A percentile compares a stretch with the other conserved stretches of the same genome.
Evolutionary conservation across 1,140 invertebrate genomes (phyloP).

Genomic region (Cydia pomonella): DNA sequence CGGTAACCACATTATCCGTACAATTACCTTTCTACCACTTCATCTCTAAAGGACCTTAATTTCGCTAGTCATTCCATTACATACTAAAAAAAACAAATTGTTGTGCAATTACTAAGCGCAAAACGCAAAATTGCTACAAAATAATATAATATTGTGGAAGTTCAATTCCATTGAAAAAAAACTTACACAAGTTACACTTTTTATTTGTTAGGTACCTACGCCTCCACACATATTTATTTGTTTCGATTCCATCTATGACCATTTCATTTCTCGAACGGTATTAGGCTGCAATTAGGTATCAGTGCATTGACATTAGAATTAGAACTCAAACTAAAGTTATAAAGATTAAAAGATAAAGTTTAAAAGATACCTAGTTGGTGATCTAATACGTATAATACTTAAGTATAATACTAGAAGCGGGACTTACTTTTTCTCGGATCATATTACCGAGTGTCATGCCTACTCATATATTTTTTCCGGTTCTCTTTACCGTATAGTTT

Average conservation of each 20-base stretch:
- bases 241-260: too few species aligned
- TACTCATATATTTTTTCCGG: background rate
- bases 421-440: too few species aligned
- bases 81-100: background rate
- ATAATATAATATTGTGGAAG: background rate
- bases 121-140: background rate
- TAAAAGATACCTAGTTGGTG: too few species aligned
- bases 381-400: too few species aligned
- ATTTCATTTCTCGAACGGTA: too few species aligned
- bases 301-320: too few species aligned
- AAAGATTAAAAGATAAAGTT: too few species aligned
- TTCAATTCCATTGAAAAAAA: background rate
- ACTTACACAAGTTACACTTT: background rate
- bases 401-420: too few species aligned
- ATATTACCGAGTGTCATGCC: too few species aligned
- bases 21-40: conserved; percentile 46
- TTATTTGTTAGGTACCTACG: background rate
- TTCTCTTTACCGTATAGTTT: background rate
- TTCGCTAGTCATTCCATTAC: background rate
- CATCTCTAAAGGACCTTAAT: conserved; percentile 34
- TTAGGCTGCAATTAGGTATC: too few species aligned
- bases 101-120: background rate
- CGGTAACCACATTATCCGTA: conserved; percentile 48
- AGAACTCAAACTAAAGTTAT: too few species aligned
- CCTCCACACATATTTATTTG: too few species aligned